These are phyloP conservation scores for Caprella mutica DNA, from an alignment of 2,888 invertebrate species.

Conservation along the genomic window DNA sequence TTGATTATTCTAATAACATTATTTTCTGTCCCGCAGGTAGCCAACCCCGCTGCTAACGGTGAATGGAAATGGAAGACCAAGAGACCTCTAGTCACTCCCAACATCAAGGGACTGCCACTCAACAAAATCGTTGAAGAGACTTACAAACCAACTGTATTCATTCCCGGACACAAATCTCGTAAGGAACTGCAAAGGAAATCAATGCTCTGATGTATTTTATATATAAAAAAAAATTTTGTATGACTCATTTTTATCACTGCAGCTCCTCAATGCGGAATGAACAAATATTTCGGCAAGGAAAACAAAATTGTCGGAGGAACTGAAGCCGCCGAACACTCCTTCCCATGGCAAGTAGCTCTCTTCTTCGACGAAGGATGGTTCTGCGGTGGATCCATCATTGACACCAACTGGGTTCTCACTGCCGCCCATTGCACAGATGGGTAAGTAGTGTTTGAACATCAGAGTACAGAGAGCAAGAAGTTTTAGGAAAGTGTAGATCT, in stretches of 20 bases:
- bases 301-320: constrained; percentile 27
- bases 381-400: constrained; percentile 34
- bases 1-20: no score
- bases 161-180: constrained; percentile 6
- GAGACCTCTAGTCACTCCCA: constrained; percentile 1
- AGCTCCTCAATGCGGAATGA: no score
- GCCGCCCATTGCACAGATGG: constrained; percentile 35
- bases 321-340: constrained; percentile 23
- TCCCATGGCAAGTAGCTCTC: constrained; percentile 34
- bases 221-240: no score
- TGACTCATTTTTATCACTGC: no score
- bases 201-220: no score
- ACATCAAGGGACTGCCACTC: constrained; percentile 1
- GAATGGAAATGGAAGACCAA: background rate
- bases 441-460: no score
- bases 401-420: constrained; percentile 33
- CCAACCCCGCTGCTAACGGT: background rate
- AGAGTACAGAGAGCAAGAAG: no score
- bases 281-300: no score
- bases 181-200: constrained; percentile 1
- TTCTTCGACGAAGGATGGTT: constrained; percentile 32
- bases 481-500: no score
- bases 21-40: no score
- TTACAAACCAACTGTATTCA: background rate
- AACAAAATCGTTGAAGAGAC: background rate